Conservation (phyloP, 30 jellyfish, hydroid and myxozoan genomes). For the Haliclystus octoradiatus region DNA sequence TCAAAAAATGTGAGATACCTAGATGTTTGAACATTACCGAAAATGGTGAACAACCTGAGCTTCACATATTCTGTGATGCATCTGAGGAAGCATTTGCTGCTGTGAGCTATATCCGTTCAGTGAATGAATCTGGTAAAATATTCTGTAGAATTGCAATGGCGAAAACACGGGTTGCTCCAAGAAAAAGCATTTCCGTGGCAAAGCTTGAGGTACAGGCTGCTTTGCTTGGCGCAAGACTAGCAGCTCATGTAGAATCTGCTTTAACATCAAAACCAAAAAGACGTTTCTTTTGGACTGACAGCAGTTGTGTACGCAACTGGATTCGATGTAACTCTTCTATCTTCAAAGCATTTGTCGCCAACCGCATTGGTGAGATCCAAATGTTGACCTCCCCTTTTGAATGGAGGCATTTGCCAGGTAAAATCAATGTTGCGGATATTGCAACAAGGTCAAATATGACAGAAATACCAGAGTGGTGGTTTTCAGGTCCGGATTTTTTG, state of each 20-base stretch:
- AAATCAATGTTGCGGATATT: constrained; percentile 34
- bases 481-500: constrained; percentile 30
- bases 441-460: constrained; percentile 20
- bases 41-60: constrained; percentile 16
- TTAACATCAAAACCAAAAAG: constrained; percentile 5
- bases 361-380: too few species aligned
- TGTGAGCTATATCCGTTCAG: constrained; percentile 11
- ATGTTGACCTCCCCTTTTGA: constrained; percentile 6
- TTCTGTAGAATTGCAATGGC: constrained; percentile 14
- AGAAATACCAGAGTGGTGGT: constrained; percentile 21
- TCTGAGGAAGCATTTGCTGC: too few species aligned
- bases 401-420: constrained; percentile 36
- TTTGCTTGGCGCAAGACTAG: constrained; percentile 24
- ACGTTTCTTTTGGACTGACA: too few species aligned
- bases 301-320: too few species aligned
- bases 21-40: constrained; percentile 12
- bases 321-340: too few species aligned
- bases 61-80: constrained; percentile 26
- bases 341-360: too few species aligned
- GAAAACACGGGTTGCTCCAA: constrained; percentile 38
- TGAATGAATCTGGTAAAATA: constrained; percentile 10
- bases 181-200: constrained; percentile 12
- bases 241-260: constrained; percentile 8
- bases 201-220: constrained; percentile 33
- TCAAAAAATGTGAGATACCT: constrained; percentile 16